Evolutionary conservation across 2,113 vertebrate genomes (phyloP), one percentile per base, ranked within the genome.

Genomic region (pig (Sus scrofa)): DNA sequence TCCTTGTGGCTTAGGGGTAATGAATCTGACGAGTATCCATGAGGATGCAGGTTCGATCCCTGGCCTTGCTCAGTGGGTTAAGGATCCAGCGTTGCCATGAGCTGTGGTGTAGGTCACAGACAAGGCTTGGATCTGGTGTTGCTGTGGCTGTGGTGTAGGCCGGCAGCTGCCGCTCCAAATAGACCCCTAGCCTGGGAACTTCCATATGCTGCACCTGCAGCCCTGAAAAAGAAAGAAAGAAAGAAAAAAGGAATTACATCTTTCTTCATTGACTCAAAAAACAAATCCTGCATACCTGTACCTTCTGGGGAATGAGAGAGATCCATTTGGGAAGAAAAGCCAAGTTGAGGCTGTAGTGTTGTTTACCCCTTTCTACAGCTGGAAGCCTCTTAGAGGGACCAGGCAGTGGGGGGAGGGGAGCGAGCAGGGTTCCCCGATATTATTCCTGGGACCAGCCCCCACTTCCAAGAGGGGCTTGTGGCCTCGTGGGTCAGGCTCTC

Each of bases 291-390:
- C 63, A 11, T n/a, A 68, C 15, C n/a, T 56, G 8, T 14, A 62
- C 26, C 44, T 82, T 24, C 8, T 50, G 14, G 37, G 22, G 81
- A 63, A 73, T 71, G n/a, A 67, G 32, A 67, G 32, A 56, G 78
- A 20, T 73, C 65, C 65, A 24, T 0, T 2, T 93, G 58, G 50
- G 81, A 52, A 94, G 78, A 73, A 16, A 89, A 89, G 44, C 32
- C 89, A 92, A 83, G 32, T 0, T 37, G 52, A 54, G 54, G 44
- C 56, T 34, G 44, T 96, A 86, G 62, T 93, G 97, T 70, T 22
- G 73, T 91, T 77, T 67, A 58, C 15, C 79, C 62, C 68, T 74
- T 74, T 96, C 77, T 16, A 88, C 50, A 92, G 37, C 75, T 83
- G 24, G 84, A 86, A 95, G 73, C 34, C 89, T 89, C 78, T 92